Evolutionary conservation across 2,113 vertebrate genomes (phyloP), one percentile per base, ranked within the genome.

Genomic region (Leptobrachium leishanense): DNA sequence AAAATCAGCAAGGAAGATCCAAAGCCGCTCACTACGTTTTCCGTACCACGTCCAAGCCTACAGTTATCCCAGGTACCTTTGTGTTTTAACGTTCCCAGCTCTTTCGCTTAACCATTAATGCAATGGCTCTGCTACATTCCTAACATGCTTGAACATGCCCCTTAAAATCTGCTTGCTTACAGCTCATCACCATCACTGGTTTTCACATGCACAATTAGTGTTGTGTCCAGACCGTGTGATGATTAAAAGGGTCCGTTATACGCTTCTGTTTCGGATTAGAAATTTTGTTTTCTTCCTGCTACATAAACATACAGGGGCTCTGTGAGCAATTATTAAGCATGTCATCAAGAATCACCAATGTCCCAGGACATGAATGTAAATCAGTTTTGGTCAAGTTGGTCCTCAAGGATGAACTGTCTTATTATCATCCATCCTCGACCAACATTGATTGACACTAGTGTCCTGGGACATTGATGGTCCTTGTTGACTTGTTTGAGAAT

Each of bases 1-100:
- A 96, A 85, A 99, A 99, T 88, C 90, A 95, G 86, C 95, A 96
- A 85, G 98, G 98, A 78, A 96, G 94, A 50, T 99, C 97, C 8
- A 92, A 93, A 13, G 92, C 96, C 0, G 95, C 94, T 1, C 91
- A 84, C 43, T 91, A 96, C 59, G 89, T 94, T 69, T 95, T 98
- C 91, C 92, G 87, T 83, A 98, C 97, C 0, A 91, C 94, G 0
- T 88, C 93, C 0, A 89, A 97, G 88, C 97, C 97, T 8, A 95
- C 95, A 0, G 91, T 91, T 73, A 95, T 96, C 85, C 95, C 97
- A 97, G 98, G 98, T 99, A 96, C 63, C 62, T 0, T 68, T 50
- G 10, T 68, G 2, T 68, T 54, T 50, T 79, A 77, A 66, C 63
- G 5, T 69, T 55, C 42, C 15, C 64, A 39, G 31, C 72, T 44